phyloP scores from a whole-genome alignment of 2,888 invertebrate genomes.

The Ormyrus rosae region DNA sequence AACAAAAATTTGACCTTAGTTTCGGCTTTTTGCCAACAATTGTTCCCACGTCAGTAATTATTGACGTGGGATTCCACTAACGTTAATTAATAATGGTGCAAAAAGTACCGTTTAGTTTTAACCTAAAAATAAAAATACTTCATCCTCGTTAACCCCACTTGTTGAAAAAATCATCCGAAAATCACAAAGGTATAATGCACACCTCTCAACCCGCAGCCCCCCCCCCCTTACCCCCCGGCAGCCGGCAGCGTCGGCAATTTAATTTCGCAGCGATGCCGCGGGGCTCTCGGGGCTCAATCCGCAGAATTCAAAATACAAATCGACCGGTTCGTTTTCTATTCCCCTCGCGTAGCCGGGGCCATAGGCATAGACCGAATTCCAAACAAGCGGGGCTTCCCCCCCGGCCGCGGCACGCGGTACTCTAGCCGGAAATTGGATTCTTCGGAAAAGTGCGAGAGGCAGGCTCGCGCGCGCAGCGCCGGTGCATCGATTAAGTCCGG shows the following conservation, averaged over 20 bases:
- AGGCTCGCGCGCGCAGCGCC: not conserved
- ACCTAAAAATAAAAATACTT: no score
- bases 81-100: no score
- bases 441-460: constrained; percentile 38
- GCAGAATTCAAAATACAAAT: constrained; percentile 50
- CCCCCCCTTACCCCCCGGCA: no score
- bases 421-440: constrained; percentile 51
- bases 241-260: constrained; percentile 12
- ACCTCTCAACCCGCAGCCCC: no score
- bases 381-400: constrained; percentile 16
- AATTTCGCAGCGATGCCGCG: constrained; percentile 19
- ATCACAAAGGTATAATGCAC: no score
- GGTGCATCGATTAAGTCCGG: constrained; percentile 45
- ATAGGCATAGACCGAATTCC: constrained; percentile 48
- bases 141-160: no score
- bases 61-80: no score
- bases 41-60: no score
- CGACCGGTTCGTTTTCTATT: constrained; percentile 46
- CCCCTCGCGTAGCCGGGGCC: constrained; percentile 1
- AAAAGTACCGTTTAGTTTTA: no score
- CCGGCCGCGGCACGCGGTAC: not conserved
- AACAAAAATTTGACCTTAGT: no score
- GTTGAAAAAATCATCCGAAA: no score
- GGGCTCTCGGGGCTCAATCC: not conserved
- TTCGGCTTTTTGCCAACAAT: no score